Evolutionary conservation across 2,888 invertebrate genomes (phyloP).

Genomic region (Melinaea menophilus): DNA sequence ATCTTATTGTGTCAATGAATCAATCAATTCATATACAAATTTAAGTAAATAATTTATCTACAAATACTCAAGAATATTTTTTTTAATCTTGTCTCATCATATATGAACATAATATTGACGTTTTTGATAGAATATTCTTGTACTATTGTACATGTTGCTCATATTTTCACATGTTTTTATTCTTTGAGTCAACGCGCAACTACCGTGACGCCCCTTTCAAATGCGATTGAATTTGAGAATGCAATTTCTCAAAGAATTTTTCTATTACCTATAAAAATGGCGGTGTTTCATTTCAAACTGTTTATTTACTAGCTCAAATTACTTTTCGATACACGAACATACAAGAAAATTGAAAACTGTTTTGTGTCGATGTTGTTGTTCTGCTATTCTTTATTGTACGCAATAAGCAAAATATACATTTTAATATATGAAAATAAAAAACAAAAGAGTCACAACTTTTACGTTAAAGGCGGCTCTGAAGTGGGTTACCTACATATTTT

Average conservation of each 20-base stretch:
- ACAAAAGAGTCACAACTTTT: no score
- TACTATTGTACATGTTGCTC: background rate
- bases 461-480: no score
- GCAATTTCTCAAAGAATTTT: slow-evolving; percentile 54
- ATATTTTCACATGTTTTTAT: slow-evolving; percentile 13
- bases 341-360: background rate
- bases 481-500: no score
- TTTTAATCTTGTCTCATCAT: no score
- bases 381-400: background rate
- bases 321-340: background rate
- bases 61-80: no score
- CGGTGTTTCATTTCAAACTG: slow-evolving; percentile 20
- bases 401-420: background rate
- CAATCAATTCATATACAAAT: background rate
- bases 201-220: slow-evolving; percentile 22
- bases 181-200: slow-evolving; percentile 25
- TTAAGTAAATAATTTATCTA: background rate
- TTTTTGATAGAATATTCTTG: background rate
- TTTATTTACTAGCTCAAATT: slow-evolving; percentile 8
- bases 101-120: background rate
- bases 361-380: background rate
- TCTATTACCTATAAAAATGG: slow-evolving; percentile 33
- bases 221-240: slow-evolving; percentile 50
- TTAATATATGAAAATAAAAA: background rate
- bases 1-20: background rate